Percentiles rank a stretch among this genome's conserved stretches.
Conservation (phyloP, 2,113 vertebrate genomes). For the Osmerus eperlanus region DNA sequence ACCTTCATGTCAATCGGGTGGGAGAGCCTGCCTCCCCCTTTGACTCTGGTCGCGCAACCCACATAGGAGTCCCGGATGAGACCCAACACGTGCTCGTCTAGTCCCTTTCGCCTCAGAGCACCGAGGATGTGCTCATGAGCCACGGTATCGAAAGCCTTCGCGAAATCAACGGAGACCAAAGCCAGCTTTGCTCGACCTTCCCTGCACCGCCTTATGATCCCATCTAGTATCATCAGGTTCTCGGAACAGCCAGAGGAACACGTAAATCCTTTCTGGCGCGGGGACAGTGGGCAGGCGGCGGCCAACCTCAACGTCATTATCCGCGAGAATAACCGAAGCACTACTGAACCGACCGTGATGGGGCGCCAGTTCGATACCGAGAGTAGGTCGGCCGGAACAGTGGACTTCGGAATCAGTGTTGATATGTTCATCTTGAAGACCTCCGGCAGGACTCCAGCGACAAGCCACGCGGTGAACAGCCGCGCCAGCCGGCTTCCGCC, state of each 20-base stretch:
- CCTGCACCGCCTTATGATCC: neutral
- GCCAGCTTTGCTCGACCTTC: neutral
- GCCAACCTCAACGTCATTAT: neutral
- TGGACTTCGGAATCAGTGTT: no score
- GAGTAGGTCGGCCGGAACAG: neutral
- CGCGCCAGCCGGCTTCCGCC: no score
- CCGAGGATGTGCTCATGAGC: neutral
- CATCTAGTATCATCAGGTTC: neutral
- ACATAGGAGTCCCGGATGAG: neutral
- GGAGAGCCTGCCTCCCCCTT: neutral
- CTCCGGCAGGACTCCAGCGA: no score
- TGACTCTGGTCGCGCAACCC: neutral
- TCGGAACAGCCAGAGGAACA: neutral
- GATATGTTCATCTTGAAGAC: neutral
- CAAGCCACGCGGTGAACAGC: no score
- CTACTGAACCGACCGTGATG: neutral
- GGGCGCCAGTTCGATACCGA: neutral
- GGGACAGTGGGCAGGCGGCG: neutral
- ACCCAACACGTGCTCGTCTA: neutral
- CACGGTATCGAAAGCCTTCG: neutral
- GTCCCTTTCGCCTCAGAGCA: neutral
- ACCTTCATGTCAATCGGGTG: neutral
- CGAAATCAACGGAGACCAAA: neutral
- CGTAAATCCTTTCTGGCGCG: neutral
- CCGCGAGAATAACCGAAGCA: neutral